Conservation (phyloP, 2,888 invertebrate genomes). For the Acrobasis suavella region DNA sequence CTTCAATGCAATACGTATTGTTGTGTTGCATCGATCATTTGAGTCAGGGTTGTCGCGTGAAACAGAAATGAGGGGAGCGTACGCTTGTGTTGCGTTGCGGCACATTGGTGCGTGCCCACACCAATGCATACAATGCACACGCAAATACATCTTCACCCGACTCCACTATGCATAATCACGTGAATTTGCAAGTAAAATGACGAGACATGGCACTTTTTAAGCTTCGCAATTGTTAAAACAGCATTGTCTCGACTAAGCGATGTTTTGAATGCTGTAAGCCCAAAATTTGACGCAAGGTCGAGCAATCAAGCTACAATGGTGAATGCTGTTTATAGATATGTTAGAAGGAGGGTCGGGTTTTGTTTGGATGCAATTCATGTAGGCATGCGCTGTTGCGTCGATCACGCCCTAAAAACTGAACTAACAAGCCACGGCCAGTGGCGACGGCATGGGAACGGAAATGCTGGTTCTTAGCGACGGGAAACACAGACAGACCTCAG, state of each 20-base stretch:
- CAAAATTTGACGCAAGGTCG: slow-evolving; percentile 64
- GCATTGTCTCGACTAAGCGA: slow-evolving; percentile 57
- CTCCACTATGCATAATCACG: slow-evolving; percentile 73
- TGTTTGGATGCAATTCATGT: slow-evolving; percentile 70
- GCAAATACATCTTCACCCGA: slow-evolving; percentile 70
- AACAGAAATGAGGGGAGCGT: slow-evolving; percentile 51
- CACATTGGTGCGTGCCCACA: slow-evolving; percentile 64
- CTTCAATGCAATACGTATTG: slow-evolving; percentile 49
- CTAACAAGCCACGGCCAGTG: slow-evolving; percentile 63
- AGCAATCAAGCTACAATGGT: slow-evolving; percentile 47
- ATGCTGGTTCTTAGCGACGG: slow-evolving; percentile 49
- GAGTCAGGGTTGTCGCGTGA: slow-evolving; percentile 50
- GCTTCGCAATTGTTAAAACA: slow-evolving; percentile 67
- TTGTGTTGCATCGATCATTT: slow-evolving; percentile 60
- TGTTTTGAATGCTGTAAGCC: slow-evolving; percentile 49
- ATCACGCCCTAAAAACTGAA: slow-evolving; percentile 77
- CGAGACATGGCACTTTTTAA: slow-evolving; percentile 69
- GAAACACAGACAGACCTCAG: slow-evolving; percentile 47
- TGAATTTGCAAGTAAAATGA: slow-evolving; percentile 77
- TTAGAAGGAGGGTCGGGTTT: slow-evolving; percentile 46
- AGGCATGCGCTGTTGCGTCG: slow-evolving; percentile 73
- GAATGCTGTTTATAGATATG: slow-evolving; percentile 40
- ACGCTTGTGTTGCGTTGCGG: slow-evolving; percentile 40
- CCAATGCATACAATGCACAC: slow-evolving; percentile 71
- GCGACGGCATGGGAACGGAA: slow-evolving; percentile 69